These are phyloP conservation scores for Xylota segnis DNA, from an alignment of 2,888 invertebrate genomes.

Conservation along the genomic window DNA sequence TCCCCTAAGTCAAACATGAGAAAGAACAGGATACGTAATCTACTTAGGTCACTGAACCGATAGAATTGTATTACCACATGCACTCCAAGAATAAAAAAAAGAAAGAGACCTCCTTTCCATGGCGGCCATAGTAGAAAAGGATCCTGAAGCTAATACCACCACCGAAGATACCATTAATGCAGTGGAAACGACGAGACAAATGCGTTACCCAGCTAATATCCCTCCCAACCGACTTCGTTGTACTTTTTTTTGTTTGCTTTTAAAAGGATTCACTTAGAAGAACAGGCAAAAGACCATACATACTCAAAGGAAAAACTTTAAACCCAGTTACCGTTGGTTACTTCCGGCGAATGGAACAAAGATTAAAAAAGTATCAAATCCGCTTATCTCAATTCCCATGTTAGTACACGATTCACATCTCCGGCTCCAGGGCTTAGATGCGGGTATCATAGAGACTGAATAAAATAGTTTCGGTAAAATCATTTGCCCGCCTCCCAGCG, in stretches of 20 bases:
- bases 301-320: background rate
- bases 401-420: constrained; percentile 7
- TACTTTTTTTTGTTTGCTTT: background rate
- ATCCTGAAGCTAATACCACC: background rate
- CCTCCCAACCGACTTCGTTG: background rate
- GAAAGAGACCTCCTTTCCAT: background rate
- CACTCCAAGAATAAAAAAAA: background rate
- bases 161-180: background rate
- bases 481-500: background rate
- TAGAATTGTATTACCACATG: background rate
- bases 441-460: constrained; percentile 37
- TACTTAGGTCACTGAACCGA: background rate
- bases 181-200: background rate
- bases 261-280: background rate
- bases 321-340: constrained; percentile 21
- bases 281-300: background rate
- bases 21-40: background rate
- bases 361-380: constrained; percentile 37
- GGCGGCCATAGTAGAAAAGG: background rate
- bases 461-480: constrained; percentile 48
- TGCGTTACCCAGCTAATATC: background rate
- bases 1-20: background rate
- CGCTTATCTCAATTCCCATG: constrained; percentile 44
- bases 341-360: constrained; percentile 13
- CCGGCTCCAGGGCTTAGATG: background rate